These are phyloP conservation scores for Episyrphus balteatus DNA, from an alignment of 1,140 invertebrate genomes.

Conservation along the genomic window DNA sequence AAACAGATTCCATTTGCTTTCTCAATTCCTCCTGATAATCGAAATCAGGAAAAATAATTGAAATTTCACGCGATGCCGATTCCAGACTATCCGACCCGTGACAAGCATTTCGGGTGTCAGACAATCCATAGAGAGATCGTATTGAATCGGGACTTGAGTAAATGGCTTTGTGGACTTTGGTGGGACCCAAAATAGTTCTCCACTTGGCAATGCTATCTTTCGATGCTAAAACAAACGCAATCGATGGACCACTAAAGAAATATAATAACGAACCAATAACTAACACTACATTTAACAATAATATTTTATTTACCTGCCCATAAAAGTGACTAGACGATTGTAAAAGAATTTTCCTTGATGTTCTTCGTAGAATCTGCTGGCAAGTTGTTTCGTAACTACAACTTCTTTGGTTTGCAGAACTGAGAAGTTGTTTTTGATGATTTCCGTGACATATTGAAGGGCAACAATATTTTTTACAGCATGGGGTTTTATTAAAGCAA, in stretches of 20 bases:
- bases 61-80: constrained; percentile 65
- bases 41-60: constrained; percentile 76
- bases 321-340: constrained; percentile 73
- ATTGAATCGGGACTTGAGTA: constrained; percentile 65
- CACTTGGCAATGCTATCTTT: constrained; percentile 66
- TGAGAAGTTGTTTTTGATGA: constrained; percentile 62
- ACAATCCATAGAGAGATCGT: constrained; percentile 70
- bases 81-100: constrained; percentile 83
- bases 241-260: constrained; percentile 64
- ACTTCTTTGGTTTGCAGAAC: constrained; percentile 58
- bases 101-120: constrained; percentile 83
- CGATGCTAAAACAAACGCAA: constrained; percentile 63
- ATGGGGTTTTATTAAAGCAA: constrained; percentile 67
- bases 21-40: constrained; percentile 14
- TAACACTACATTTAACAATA: background rate
- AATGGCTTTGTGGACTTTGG: constrained; percentile 70
- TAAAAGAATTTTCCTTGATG: constrained; percentile 82
- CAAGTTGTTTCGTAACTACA: constrained; percentile 49
- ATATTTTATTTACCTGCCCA: constrained; percentile 54
- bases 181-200: constrained; percentile 77
- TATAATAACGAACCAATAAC: background rate
- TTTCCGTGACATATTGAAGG: constrained; percentile 50
- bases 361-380: constrained; percentile 70
- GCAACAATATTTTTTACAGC: constrained; percentile 55
- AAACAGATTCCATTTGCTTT: too few species aligned